These are phyloP conservation scores for Betta splendens DNA, from an alignment of 2,797 vertebrate genomes.

Conservation along the genomic window DNA sequence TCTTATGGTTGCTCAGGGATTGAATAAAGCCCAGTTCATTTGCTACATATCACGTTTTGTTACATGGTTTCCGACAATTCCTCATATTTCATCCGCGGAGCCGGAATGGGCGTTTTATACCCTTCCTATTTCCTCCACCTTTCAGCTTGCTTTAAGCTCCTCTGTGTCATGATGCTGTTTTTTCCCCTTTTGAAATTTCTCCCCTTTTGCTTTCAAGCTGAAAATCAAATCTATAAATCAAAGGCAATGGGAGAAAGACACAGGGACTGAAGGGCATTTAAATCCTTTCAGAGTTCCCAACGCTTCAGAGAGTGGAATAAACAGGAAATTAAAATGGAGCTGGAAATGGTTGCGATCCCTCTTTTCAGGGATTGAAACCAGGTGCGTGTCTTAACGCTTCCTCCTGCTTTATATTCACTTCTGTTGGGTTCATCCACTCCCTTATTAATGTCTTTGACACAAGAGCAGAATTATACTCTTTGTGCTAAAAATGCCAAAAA, in stretches of 20 bases:
- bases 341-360: constrained; percentile 69
- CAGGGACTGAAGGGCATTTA: constrained; percentile 72
- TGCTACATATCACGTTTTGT: constrained; percentile 74
- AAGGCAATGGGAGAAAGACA: constrained; percentile 74
- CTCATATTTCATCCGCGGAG: constrained; percentile 71
- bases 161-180: constrained; percentile 57
- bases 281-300: constrained; percentile 74
- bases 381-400: constrained; percentile 59
- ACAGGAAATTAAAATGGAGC: constrained; percentile 79
- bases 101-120: constrained; percentile 70
- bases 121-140: constrained; percentile 70
- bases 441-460: constrained; percentile 59
- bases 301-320: constrained; percentile 73
- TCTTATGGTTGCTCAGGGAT: constrained; percentile 72
- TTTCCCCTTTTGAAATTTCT: constrained; percentile 60
- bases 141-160: constrained; percentile 75
- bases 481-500: constrained; percentile 23
- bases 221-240: constrained; percentile 81
- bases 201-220: constrained; percentile 68
- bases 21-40: constrained; percentile 77
- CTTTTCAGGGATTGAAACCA: constrained; percentile 65
- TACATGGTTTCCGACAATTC: constrained; percentile 72
- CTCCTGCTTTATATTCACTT: constrained; percentile 62
- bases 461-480: constrained; percentile 36
- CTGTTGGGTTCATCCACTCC: constrained; percentile 41